Conservation (phyloP, 2,113 vertebrate genomes). For the Lanius collurio region DNA sequence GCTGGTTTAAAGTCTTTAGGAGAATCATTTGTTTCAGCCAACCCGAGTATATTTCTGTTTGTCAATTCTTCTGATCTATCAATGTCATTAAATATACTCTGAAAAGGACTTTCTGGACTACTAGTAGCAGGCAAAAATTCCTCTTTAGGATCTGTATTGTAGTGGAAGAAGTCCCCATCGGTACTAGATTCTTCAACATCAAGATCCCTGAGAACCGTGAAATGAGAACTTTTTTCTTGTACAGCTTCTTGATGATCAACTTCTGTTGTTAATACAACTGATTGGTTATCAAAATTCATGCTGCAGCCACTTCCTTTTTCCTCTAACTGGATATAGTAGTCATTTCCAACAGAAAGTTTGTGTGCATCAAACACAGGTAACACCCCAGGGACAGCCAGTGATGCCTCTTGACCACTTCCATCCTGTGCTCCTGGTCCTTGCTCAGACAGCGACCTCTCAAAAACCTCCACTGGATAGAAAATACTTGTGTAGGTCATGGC, state of each 20-base stretch:
- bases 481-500: slow-evolving; percentile 89
- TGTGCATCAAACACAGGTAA: slow-evolving; percentile 92
- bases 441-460: slow-evolving; percentile 86
- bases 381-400: slow-evolving; percentile 79
- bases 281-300: slow-evolving; percentile 71
- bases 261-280: slow-evolving; percentile 65
- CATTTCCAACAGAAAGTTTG: slow-evolving; percentile 87
- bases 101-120: slow-evolving; percentile 85
- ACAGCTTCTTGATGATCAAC: slow-evolving; percentile 68
- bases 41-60: slow-evolving; percentile 74
- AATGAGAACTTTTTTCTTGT: slow-evolving; percentile 64
- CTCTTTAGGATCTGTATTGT: slow-evolving; percentile 82
- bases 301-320: slow-evolving; percentile 82
- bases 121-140: slow-evolving; percentile 71
- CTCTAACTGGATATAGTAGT: slow-evolving; percentile 95
- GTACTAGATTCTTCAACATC: slow-evolving; percentile 86
- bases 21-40: slow-evolving; percentile 77
- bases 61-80: slow-evolving; percentile 72
- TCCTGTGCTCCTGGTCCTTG: slow-evolving; percentile 65
- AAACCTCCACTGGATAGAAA: slow-evolving; percentile 87
- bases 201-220: slow-evolving; percentile 80
- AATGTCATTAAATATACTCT: slow-evolving; percentile 82
- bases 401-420: slow-evolving; percentile 57
- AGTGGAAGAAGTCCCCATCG: slow-evolving; percentile 87
- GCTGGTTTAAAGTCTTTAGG: slow-evolving; percentile 52